These are phyloP conservation scores for Chloroceryle aenea DNA, from an alignment of 2,113 vertebrate species.

Conservation along the genomic window DNA sequence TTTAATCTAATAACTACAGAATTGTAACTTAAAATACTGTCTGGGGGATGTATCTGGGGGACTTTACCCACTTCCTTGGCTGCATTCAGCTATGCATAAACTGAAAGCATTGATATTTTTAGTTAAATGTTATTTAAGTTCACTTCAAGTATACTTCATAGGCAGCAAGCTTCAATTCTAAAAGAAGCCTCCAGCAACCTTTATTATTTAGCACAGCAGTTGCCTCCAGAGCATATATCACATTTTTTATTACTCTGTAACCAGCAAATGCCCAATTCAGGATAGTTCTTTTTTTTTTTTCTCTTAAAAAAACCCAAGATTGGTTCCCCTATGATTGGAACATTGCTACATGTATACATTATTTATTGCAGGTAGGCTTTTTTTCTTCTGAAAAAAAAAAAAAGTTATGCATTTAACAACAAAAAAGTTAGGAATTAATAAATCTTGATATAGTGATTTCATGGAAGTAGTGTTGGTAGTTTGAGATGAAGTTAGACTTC, in stretches of 20 bases:
- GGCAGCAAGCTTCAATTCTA: neutral
- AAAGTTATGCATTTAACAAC: neutral
- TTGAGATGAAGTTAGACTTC: neutral
- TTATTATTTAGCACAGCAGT: neutral
- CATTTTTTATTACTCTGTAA: neutral
- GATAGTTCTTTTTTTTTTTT: neutral
- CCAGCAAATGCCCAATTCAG: neutral
- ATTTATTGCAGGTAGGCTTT: neutral
- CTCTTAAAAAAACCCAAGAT: neutral
- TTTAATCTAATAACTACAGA: neutral
- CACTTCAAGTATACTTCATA: neutral
- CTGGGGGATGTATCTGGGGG: neutral
- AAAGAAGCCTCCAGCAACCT: neutral
- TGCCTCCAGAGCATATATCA: neutral
- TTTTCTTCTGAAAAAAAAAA: neutral
- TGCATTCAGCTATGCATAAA: neutral
- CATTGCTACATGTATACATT: rapidly evolving
- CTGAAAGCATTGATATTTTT: neutral
- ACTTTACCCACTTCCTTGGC: neutral
- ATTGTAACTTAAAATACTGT: neutral
- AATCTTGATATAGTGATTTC: neutral
- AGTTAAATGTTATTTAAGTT: neutral
- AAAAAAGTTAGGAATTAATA: neutral
- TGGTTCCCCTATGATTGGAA: neutral
- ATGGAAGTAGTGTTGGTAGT: neutral